Evolutionary conservation across 2,888 invertebrate species (phyloP).

Genomic region (Elegia similella): DNA sequence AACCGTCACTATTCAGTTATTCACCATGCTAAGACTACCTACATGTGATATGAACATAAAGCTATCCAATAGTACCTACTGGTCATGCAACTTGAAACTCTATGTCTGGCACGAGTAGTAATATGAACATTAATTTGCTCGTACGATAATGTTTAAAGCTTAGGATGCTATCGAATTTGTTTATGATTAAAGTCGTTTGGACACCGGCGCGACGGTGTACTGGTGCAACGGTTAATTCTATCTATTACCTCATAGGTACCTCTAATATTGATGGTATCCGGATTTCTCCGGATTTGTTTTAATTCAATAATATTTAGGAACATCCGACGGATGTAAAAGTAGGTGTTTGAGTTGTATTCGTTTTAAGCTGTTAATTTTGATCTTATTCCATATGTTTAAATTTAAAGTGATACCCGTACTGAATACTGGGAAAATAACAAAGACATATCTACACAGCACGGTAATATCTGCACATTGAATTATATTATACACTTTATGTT

Average conservation of each 20-base stretch:
- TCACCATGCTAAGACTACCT: constrained; percentile 32
- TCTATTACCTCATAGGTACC: constrained; percentile 8
- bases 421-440: too few relatives aligned
- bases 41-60: background rate
- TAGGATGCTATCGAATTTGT: background rate
- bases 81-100: constrained; percentile 2
- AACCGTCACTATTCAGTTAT: constrained; percentile 52
- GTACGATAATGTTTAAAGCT: background rate
- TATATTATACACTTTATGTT: too few relatives aligned
- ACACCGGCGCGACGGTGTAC: background rate
- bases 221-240: constrained; percentile 12
- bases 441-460: too few relatives aligned
- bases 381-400: too few relatives aligned
- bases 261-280: constrained; percentile 15
- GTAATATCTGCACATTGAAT: too few relatives aligned
- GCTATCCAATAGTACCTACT: background rate
- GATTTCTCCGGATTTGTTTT: constrained; percentile 13
- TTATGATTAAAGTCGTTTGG: constrained; percentile 5
- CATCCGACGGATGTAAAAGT: constrained; percentile 18
- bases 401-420: background rate
- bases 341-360: background rate
- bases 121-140: background rate
- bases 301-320: constrained; percentile 9
- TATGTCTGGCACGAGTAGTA: background rate
- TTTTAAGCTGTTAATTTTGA: background rate